Evolutionary conservation across 2,113 vertebrate species (phyloP).

Genomic region (Peromyscus polionotus): DNA sequence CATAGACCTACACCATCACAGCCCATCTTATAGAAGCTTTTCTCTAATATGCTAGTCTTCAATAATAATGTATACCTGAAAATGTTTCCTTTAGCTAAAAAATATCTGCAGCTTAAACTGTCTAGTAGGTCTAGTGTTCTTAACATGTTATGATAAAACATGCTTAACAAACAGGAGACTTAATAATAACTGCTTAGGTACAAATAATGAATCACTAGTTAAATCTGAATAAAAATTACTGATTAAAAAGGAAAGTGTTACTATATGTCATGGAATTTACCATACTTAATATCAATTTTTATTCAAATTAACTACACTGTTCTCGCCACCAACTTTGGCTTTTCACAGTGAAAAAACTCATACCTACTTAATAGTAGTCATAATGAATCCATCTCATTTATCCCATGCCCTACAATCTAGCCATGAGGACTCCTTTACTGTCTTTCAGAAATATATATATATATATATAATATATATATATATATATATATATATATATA

Average conservation of each 20-base stretch:
- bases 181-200: not conserved
- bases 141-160: not conserved
- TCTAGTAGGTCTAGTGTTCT: not conserved
- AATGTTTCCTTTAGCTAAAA: not conserved
- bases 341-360: not conserved
- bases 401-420: not conserved
- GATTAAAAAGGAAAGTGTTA: not conserved
- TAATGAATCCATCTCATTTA: rapidly evolving
- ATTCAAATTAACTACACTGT: not conserved
- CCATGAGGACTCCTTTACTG: not conserved
- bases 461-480: too few species aligned
- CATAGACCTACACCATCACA: not conserved
- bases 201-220: not conserved
- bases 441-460: not conserved
- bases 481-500: not conserved
- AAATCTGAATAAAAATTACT: not conserved
- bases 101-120: not conserved
- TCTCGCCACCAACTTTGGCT: not conserved
- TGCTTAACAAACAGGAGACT: not conserved
- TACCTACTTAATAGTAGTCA: rapidly evolving
- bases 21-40: rapidly evolving
- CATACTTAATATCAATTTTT: not conserved
- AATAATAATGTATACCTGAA: not conserved
- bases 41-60: not conserved
- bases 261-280: not conserved